Percentiles rank a stretch among this genome's conserved stretches.
phyloP scores from a whole-genome alignment of 2,113 vertebrate species.

The Heteronetta atricapilla region DNA sequence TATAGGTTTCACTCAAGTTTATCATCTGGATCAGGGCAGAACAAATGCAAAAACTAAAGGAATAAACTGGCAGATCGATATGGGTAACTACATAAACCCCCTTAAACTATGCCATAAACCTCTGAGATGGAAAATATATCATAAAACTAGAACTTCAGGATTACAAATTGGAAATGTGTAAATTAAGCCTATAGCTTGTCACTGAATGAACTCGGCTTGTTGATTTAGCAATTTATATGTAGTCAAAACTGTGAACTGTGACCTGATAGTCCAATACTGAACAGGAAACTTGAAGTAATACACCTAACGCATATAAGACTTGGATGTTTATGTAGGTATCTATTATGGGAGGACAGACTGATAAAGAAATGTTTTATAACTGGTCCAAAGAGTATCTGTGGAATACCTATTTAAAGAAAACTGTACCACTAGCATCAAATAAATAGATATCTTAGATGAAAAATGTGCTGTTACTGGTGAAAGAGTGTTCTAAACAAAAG shows the following conservation, averaged over 20 bases:
- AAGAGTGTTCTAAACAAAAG: neutral
- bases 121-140: neutral
- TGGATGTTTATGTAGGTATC: neutral
- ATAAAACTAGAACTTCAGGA: neutral
- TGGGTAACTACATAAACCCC: neutral
- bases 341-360: neutral
- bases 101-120: neutral
- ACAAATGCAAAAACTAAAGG: neutral
- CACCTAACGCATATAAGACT: neutral
- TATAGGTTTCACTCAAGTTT: neutral
- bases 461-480: neutral
- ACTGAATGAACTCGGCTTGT: neutral
- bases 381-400: neutral
- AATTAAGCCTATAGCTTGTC: neutral
- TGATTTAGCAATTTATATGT: neutral
- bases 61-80: neutral
- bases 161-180: neutral
- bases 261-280: neutral
- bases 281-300: neutral
- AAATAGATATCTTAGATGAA: neutral
- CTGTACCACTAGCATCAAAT: neutral
- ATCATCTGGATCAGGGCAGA: neutral
- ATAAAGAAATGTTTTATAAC: neutral
- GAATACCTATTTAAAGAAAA: neutral
- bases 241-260: neutral